A percentile compares a stretch with the other conserved stretches of the same genome.
phyloP scores from a whole-genome alignment of 2,113 vertebrate genomes.

The Onychostruthus taczanowskii region DNA sequence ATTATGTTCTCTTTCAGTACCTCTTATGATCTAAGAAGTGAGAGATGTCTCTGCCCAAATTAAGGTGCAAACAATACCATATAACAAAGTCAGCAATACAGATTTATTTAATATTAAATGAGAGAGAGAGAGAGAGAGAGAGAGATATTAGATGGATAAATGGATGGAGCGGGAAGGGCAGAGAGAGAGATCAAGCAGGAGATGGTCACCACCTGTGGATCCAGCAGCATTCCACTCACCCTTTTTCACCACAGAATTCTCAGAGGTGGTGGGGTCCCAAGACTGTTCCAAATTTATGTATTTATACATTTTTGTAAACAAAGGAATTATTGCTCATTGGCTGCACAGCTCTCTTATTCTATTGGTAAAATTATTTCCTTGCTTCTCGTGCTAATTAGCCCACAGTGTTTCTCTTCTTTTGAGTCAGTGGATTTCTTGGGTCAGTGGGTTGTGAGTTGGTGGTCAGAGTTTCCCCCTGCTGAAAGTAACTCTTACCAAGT shows the following conservation, averaged over 20 bases:
- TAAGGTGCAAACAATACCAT: not conserved
- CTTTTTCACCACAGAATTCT: not conserved
- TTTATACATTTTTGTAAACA: not conserved
- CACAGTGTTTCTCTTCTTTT: not conserved
- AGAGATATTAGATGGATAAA: not conserved
- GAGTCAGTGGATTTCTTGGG: not conserved
- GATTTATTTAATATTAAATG: not conserved
- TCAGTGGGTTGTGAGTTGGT: not conserved
- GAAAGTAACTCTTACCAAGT: not conserved
- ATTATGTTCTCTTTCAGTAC: not conserved
- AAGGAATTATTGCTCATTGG: not conserved
- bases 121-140: not conserved
- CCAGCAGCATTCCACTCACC: not conserved
- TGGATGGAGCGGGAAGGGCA: not conserved
- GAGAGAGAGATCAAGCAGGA: not conserved
- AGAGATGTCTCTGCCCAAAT: not conserved
- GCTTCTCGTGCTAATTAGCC: not conserved
- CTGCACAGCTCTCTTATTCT: not conserved
- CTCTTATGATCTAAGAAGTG: not conserved
- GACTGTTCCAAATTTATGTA: not conserved
- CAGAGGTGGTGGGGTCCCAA: not conserved
- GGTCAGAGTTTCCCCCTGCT: fast-evolving
- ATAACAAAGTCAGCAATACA: no score
- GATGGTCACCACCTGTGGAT: not conserved
- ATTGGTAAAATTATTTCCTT: not conserved